phyloP scores from a whole-genome alignment of 2,113 vertebrate genomes.

The Herpetotheres cachinnans region DNA sequence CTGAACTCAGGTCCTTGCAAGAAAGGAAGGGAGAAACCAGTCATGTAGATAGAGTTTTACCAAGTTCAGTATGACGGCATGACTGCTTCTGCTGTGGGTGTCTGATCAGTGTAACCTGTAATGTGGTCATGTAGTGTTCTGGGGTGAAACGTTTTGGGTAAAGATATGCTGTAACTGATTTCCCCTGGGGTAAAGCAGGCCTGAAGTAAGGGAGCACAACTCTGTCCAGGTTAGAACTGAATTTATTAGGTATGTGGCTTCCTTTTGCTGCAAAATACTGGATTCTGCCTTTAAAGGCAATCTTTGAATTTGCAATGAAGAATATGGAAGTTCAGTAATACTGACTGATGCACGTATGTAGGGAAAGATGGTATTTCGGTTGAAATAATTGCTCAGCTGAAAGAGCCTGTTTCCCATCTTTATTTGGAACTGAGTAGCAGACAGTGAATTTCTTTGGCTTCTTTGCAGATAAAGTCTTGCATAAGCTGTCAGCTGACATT shows the following conservation, averaged over 20 bases:
- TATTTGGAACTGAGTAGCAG: not conserved
- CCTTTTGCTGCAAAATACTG: not conserved
- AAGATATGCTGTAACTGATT: accelerated
- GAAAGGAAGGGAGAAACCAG: not conserved
- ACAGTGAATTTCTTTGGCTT: not conserved
- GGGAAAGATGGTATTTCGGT: not conserved
- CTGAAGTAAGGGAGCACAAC: not conserved
- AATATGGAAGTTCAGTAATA: not conserved
- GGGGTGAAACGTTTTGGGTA: not conserved
- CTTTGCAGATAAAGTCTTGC: constrained; percentile 25
- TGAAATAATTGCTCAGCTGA: not conserved
- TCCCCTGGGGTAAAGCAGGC: not conserved
- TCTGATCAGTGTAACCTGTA: accelerated
- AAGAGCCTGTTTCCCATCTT: not conserved
- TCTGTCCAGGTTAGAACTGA: not conserved
- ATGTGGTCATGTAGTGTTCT: accelerated
- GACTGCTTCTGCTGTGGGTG: not conserved
- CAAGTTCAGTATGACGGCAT: accelerated
- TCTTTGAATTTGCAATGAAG: not conserved
- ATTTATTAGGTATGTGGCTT: not conserved
- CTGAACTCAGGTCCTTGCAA: not conserved
- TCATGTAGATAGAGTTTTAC: not conserved
- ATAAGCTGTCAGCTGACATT: constrained; percentile 26
- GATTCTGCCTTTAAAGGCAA: not conserved
- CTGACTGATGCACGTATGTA: not conserved